Base-by-base conservation (phyloP, 2,888 invertebrate species). In the Quadriops clusia region DNA sequence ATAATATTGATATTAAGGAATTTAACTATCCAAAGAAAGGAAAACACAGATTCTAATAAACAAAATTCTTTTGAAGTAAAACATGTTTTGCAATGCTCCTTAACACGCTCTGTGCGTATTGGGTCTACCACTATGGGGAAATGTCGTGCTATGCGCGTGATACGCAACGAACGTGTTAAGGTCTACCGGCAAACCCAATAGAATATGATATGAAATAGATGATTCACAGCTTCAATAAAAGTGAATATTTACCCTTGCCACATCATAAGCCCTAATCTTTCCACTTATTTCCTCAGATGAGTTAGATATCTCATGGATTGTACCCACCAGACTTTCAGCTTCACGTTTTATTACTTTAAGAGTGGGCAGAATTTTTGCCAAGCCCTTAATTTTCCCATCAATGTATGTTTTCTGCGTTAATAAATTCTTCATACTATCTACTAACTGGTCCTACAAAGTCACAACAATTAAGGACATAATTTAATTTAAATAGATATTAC, bases 201-300 rank as follows among this genome's bases (percentile, higher is more conserved):
- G 5, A 29, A 2, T 15, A 17, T 14, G 10, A 11, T 12, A 17
- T 31, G 12, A n/a, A 21, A 10, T 7, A 27, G 6, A 25, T 28
- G 5, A 27, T 24, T 15, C n/a, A n/a, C n/a, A n/a, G n/a, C n/a
- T n/a, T n/a, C n/a, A n/a, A n/a, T n/a, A n/a, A n/a, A n/a, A n/a
- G n/a, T n/a, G 13, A 22, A 14, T 23, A 58, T 65, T 60, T 65
- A 89, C 89, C 61, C 91, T 80, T 0, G 94, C 93, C 32, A 84
- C 65, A 63, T 98, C 97, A 23, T 98, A 62, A 34, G 89, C 83
- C 6, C 93, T 72, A 9, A 97, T 95, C 77, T 94, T 95, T 13
- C 86, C 84, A 53, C 91, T 93, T 31, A 98, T 95, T 56, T 86
- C 87, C 49, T 89, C 85, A 0, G 94, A 94, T 27, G 94, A 65